phyloP scores from a whole-genome alignment of 2,113 vertebrate species.

The Tichodroma muraria region DNA sequence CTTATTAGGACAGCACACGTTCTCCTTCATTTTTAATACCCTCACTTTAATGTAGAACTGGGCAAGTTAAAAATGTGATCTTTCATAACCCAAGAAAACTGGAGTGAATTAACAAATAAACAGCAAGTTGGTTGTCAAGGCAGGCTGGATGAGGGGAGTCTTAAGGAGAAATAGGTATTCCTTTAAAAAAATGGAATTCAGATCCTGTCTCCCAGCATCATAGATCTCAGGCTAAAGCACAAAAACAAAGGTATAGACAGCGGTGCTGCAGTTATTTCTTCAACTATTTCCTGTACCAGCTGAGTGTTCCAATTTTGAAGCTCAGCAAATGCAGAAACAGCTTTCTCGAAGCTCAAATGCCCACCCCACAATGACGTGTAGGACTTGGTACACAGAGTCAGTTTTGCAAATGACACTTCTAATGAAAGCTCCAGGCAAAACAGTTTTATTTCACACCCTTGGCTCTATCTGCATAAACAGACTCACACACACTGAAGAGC shows the following conservation, averaged over 20 bases:
- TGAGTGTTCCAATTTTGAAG: background rate
- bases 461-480: background rate
- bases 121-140: background rate
- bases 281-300: background rate
- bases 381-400: background rate
- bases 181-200: background rate
- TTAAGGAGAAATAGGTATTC: background rate
- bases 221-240: background rate
- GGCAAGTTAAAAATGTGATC: background rate
- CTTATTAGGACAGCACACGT: background rate
- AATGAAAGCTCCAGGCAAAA: background rate
- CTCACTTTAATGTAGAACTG: background rate
- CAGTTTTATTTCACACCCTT: background rate
- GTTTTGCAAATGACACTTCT: background rate
- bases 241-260: background rate
- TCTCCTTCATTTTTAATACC: background rate
- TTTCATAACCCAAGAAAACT: background rate
- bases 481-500: background rate
- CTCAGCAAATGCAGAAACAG: background rate
- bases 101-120: background rate
- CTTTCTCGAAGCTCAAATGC: background rate
- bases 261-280: background rate
- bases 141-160: accelerated
- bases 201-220: background rate
- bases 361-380: background rate